Conservation (phyloP, 2,113 vertebrate species). For the Petroica traversi region DNA sequence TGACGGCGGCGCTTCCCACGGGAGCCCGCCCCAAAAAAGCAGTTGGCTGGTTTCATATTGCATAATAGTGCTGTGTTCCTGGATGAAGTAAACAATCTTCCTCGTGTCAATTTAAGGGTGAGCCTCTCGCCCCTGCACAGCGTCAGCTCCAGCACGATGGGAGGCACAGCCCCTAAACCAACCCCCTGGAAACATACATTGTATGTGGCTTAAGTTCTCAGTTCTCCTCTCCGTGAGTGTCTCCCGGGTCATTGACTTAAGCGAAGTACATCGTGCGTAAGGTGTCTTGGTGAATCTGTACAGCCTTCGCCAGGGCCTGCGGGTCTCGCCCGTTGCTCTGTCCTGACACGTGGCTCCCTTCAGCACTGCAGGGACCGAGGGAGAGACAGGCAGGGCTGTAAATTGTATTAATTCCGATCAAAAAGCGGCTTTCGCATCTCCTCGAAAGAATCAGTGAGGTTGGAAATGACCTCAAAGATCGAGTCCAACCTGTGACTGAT, state of each 20-base stretch:
- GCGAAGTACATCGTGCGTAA: conserved; percentile 99
- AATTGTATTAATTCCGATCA: fast-evolving
- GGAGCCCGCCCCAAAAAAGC: conserved; percentile 77
- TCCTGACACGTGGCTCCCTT: conserved; percentile 99
- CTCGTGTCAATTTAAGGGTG: conserved; percentile 72
- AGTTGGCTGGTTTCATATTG: conserved; percentile 99
- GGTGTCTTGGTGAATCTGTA: conserved; percentile 99
- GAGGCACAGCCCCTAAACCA: conserved; percentile 72
- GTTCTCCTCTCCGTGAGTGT: conserved; percentile 63
- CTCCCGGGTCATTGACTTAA: conserved; percentile 75
- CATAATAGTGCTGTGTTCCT: conserved; percentile 96
- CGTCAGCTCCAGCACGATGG: conserved; percentile 81
- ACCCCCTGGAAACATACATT: conserved; percentile 81
- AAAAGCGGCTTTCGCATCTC: background rate
- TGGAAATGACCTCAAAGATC: background rate
- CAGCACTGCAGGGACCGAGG: conserved; percentile 80
- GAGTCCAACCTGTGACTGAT: background rate
- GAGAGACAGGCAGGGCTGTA: background rate
- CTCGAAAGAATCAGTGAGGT: background rate
- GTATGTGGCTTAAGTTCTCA: conserved; percentile 70
- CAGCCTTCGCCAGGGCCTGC: conserved; percentile 97
- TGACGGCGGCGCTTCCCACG: conserved; percentile 69
- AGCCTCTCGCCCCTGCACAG: conserved; percentile 82
- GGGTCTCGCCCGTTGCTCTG: conserved; percentile 98
- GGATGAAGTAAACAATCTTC: conserved; percentile 81